phyloP scores from a whole-genome alignment of 2,888 invertebrate species.

The Gortyna flavago region DNA sequence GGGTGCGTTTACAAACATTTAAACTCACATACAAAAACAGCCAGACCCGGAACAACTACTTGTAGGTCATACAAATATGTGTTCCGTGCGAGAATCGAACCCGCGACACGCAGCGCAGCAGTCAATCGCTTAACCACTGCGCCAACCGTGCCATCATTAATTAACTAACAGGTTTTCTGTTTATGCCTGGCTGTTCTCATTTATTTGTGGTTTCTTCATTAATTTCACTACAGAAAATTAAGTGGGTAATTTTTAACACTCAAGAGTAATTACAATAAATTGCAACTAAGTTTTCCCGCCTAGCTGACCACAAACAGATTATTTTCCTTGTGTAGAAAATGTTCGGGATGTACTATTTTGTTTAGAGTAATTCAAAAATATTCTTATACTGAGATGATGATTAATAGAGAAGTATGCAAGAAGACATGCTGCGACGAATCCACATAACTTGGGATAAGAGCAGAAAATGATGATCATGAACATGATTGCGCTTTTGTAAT shows the following conservation, averaged over 20 bases:
- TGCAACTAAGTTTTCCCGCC: neutral
- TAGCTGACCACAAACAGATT: neutral
- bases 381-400: neutral
- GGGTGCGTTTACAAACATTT: no score
- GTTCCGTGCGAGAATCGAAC: no score
- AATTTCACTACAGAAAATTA: neutral
- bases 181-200: neutral
- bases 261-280: neutral
- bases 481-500: slow-evolving; percentile 9
- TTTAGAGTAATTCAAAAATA: neutral
- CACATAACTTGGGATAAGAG: neutral
- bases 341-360: neutral
- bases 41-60: no score
- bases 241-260: neutral
- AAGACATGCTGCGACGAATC: neutral
- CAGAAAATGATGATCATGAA: neutral
- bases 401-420: neutral
- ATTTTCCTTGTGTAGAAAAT: neutral
- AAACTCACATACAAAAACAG: no score
- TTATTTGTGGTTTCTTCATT: slow-evolving; percentile 2
- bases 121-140: no score
- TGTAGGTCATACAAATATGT: no score
- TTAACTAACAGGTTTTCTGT: neutral
- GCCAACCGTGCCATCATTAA: no score
- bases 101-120: no score